Evolutionary conservation across 2,113 vertebrate genomes (phyloP).

Genomic region (Bubo bubo): DNA sequence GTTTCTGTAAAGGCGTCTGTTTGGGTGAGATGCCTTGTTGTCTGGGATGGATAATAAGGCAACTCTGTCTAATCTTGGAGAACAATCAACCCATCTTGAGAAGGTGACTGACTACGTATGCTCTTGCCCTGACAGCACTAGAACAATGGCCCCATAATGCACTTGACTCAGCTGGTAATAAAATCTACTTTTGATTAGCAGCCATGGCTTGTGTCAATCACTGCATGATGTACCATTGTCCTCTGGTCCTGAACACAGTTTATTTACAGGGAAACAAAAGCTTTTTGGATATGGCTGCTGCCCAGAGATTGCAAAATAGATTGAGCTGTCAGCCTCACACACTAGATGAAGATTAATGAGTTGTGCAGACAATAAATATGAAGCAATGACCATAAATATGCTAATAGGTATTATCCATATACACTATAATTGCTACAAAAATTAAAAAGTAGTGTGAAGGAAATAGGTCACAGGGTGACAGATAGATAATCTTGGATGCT

Average conservation of each 20-base stretch:
- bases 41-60: conserved; percentile 79
- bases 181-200: conserved; percentile 91
- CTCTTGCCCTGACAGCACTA: conserved; percentile 76
- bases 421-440: conserved; percentile 87
- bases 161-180: conserved; percentile 88
- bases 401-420: conserved; percentile 96
- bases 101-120: conserved; percentile 83
- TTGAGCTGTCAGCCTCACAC: conserved; percentile 98
- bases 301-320: conserved; percentile 95
- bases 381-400: conserved; percentile 99
- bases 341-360: conserved; percentile 99
- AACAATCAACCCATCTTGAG: conserved; percentile 83
- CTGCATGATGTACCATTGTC: conserved; percentile 75
- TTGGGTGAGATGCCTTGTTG: conserved; percentile 79
- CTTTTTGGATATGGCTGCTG: conserved; percentile 81
- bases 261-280: conserved; percentile 90
- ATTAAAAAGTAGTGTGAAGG: conserved; percentile 84
- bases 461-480: conserved; percentile 81
- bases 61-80: conserved; percentile 82
- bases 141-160: conserved; percentile 81
- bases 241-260: conserved; percentile 79
- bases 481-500: conserved; percentile 85
- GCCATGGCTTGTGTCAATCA: conserved; percentile 93
- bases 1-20: conserved; percentile 74
- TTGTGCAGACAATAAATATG: conserved; percentile 95